Conservation (phyloP, 2,888 invertebrate species). For the Glomeris marginata region DNA sequence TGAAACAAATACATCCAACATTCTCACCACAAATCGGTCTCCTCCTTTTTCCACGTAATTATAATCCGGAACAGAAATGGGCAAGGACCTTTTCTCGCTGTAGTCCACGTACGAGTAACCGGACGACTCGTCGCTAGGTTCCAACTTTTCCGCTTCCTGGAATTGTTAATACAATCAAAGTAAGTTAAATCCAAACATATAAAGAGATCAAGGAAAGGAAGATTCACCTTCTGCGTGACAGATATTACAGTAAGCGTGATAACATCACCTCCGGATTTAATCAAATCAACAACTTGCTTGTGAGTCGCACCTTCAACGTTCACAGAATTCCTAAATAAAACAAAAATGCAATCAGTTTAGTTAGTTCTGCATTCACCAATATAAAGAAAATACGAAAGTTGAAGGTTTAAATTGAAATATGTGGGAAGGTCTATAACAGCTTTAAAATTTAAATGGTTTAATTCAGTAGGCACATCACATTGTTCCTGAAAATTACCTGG, state of each 20-base stretch:
- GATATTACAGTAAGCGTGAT: conserved; percentile 92
- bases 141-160: conserved; percentile 68
- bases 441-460: no score
- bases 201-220: background rate
- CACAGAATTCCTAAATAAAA: conserved; percentile 73
- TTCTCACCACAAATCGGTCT: conserved; percentile 66
- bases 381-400: no score
- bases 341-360: background rate
- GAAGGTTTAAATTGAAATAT: no score
- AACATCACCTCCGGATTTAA: conserved; percentile 96
- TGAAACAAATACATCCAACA: background rate
- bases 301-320: conserved; percentile 99
- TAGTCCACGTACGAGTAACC: conserved; percentile 71
- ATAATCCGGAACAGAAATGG: conserved; percentile 82
- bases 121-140: conserved; percentile 64
- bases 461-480: no score
- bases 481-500: no score
- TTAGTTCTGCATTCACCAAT: no score
- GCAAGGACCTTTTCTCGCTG: conserved; percentile 72
- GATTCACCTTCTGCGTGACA: conserved; percentile 67
- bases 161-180: conserved; percentile 4
- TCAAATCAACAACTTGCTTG: conserved; percentile 97
- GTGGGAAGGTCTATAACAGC: no score
- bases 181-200: background rate
- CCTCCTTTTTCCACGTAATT: conserved; percentile 72